Evolutionary conservation across 2,888 invertebrate genomes (phyloP), one percentile per base, ranked within the genome.

Genomic region (Acanthococcus lagerstroemiae): DNA sequence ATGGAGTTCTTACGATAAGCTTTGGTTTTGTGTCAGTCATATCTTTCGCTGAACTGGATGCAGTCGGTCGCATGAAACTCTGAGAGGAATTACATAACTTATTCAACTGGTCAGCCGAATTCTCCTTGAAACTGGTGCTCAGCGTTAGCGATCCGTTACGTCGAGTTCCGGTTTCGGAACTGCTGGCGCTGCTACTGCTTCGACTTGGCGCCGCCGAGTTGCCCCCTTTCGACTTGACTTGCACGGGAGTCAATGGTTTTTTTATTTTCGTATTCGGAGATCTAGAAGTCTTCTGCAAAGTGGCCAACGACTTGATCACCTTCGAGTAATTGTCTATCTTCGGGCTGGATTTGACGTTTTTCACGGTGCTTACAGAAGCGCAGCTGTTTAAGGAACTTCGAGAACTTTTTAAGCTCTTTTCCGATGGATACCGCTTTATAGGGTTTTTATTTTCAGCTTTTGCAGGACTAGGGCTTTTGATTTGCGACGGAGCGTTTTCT

Each of bases 21-120:
- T 67, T 69, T 50, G 57, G 60, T 27, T 63, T 66, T 21, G 21
- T 66, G 52, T 73, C 73, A 26, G 71, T 69, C 44, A 70, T 68
- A 70, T 81, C 83, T 75, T 90, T 87, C 58, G 89, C 89, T 27
- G 85, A 82, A 70, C 90, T 91, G 9, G 91, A 86, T 25, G 90
- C 85, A 0, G 92, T 92, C 1, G 91, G 91, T 72, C 90, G 82
- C 91, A 92, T 91, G 74, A 91, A 91, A 68, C 86, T 83, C 79
- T 76, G 72, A 75, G 70, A 54, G 73, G 60, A 58, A 74, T 72
- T 22, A 74, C 74, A 21, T 30, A 9, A 22, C 25, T 57, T 77
- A 22, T 80, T 74, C 1, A 67, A 52, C 26, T 56, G 24, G 66
- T 68, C 71, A 15, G 27, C 78, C 15, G 79, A 58, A 52, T 78